phyloP scores from a whole-genome alignment of 1,140 invertebrate genomes.

The Sminthurides bifidus region DNA sequence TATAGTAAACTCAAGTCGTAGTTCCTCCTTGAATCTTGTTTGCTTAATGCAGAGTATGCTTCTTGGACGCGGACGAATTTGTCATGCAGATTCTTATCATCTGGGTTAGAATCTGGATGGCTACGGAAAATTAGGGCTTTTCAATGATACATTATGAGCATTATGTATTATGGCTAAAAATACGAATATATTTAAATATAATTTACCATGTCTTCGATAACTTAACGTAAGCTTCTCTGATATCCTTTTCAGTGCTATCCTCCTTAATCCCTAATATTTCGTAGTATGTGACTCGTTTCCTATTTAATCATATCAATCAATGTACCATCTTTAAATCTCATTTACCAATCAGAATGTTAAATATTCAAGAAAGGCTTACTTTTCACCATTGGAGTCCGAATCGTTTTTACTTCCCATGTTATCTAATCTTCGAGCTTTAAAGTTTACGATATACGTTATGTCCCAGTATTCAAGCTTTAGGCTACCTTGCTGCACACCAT shows the following conservation, averaged over 20 bases:
- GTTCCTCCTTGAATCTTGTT: conserved; percentile 41
- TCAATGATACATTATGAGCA: no score
- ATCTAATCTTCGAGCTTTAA: no score
- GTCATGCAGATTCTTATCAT: conserved; percentile 39
- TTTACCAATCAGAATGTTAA: no score
- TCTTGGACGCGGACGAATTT: conserved; percentile 50
- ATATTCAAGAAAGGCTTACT: no score
- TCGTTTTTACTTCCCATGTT: no score
- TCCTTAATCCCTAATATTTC: conserved; percentile 15
- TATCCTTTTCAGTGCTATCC: conserved; percentile 8
- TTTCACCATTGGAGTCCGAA: no score
- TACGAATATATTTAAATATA: background rate
- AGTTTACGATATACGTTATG: no score
- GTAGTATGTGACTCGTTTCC: conserved; percentile 9
- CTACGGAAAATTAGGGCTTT: conserved; percentile 1
- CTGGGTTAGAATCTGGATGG: conserved; percentile 49
- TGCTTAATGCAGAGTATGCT: conserved; percentile 49
- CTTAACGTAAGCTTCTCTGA: conserved; percentile 15
- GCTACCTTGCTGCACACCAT: no score
- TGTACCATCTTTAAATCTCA: no score
- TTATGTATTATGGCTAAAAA: no score
- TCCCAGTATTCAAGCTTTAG: no score
- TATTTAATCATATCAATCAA: no score
- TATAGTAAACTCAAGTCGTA: conserved; percentile 40
- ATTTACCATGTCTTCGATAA: conserved; percentile 19